phyloP scores from a whole-genome alignment of 2,888 invertebrate genomes.

The Bhutanitis thaidina region DNA sequence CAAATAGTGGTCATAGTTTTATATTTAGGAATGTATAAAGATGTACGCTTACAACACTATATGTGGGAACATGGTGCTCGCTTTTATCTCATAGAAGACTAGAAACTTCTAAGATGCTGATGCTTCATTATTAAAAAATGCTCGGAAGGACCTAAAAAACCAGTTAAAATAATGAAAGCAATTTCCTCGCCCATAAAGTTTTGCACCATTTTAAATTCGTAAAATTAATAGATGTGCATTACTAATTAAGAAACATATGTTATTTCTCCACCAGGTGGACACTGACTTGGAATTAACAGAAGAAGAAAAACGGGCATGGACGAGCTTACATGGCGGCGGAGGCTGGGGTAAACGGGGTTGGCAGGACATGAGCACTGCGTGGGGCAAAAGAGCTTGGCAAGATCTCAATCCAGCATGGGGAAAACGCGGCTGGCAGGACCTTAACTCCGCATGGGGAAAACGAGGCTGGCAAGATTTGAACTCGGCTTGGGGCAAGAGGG shows the following conservation, averaged over 20 bases:
- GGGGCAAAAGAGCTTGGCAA: conserved; percentile 81
- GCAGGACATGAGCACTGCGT: conserved; percentile 72
- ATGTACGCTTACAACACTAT: too few species aligned
- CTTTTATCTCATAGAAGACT: too few species aligned
- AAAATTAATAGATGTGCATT: too few species aligned
- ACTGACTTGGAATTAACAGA: conserved; percentile 70
- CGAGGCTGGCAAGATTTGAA: conserved; percentile 80
- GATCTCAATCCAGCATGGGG: conserved; percentile 78
- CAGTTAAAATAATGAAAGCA: too few species aligned
- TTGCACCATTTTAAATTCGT: too few species aligned
- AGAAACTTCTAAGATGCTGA: too few species aligned
- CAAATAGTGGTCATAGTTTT: too few species aligned
- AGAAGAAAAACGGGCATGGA: conserved; percentile 82
- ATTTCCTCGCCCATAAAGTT: too few species aligned
- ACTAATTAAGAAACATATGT: background rate
- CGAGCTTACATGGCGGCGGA: conserved; percentile 77
- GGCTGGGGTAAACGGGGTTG: conserved; percentile 80
- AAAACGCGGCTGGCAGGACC: conserved; percentile 74
- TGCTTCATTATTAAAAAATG: too few species aligned
- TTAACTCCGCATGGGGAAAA: conserved; percentile 79
- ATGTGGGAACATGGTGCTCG: too few species aligned
- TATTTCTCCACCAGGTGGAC: conserved; percentile 44
- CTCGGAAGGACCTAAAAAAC: too few species aligned
- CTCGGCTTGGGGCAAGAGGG: conserved; percentile 80
- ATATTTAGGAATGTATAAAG: too few species aligned